Conservation (phyloP, 37 sponge, comb jelly and placozoan species). For the Diacarnus erythraeanus region DNA sequence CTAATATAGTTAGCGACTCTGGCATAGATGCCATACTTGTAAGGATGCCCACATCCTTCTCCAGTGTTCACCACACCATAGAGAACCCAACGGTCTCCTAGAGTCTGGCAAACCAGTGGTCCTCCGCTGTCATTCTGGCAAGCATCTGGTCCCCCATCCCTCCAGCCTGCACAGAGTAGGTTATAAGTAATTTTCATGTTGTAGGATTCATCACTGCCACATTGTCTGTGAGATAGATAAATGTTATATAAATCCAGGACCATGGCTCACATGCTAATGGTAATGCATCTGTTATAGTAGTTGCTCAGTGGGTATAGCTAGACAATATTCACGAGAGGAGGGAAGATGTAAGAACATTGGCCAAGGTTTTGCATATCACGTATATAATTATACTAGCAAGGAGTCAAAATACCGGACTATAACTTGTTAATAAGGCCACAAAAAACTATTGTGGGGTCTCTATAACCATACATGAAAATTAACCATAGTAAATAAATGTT, state of each 20-base stretch:
- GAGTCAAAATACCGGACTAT: too few relatives aligned
- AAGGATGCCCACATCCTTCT: conserved; percentile 33
- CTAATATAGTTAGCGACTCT: conserved; percentile 15
- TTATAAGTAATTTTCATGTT: conserved; percentile 1
- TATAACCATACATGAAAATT: too few relatives aligned
- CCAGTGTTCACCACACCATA: conserved; percentile 50
- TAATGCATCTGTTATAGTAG: not conserved
- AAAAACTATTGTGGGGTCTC: too few relatives aligned
- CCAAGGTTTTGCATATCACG: too few relatives aligned
- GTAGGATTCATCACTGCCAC: conserved; percentile 18
- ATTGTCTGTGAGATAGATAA: not conserved
- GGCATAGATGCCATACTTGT: conserved; percentile 62
- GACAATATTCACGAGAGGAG: not conserved
- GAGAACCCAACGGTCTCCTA: conserved; percentile 25
- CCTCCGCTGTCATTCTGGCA: conserved; percentile 76
- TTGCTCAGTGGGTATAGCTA: not conserved
- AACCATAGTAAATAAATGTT: too few relatives aligned
- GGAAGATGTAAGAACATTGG: too few relatives aligned
- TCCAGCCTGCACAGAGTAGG: conserved; percentile 46
- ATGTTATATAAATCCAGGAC: not conserved
- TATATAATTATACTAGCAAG: too few relatives aligned
- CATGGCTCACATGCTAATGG: not conserved
- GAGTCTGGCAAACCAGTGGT: conserved; percentile 38
- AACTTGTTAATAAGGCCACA: too few relatives aligned
- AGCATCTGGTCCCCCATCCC: conserved; percentile 31